Base-by-base conservation (phyloP, 1,140 invertebrate genomes). In the Atta texana region DNA sequence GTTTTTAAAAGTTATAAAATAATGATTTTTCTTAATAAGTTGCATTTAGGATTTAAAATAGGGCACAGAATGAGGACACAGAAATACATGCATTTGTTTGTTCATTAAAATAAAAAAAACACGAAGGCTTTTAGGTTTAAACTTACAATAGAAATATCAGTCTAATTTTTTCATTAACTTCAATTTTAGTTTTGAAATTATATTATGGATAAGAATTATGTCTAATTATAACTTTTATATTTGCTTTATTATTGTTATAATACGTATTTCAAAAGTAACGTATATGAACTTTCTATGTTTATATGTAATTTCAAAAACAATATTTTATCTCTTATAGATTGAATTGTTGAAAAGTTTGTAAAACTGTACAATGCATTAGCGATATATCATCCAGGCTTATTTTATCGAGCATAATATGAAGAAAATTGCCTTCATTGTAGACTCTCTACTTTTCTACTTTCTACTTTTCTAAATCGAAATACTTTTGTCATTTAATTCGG, bases 401-500 rank as follows among this genome's bases (percentile, higher is more conserved):
- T 82, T 61, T 49, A 59, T 49, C 24, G 1, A 49, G 6, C 16
- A 0, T 44, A 74, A 44, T 14, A 55, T n/a, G 0, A 18, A 61
- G 18, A 61, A 72, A 72, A n/a, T 1, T 6, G 6, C 49, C 18
- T 72, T 5, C 1, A 71, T 81, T 71, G 10, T 44, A 66, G 1
- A 6, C 18, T 31, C n/a, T 82, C 59, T 59, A 59, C 1, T 1
- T 61, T 59, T 59, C 7, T 12, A 6, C 18, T 31, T 14, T 82
- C 59, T 59, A 59, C 3, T 1, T 61, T 59, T 59, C 7, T 12
- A 16, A 12, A 34, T n/a, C 8, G 1, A 28, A 24, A 57, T 63
- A 81, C 69, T 64, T 68, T 51, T 81, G 16, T 34, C 16, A n/a
- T 86, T 86, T 75, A 78, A 75, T 34, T 76, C 28, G 76, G 8